These are phyloP conservation scores for Dendrolimus punctatus DNA, from an alignment of 1,140 invertebrate species.

Conservation along the genomic window DNA sequence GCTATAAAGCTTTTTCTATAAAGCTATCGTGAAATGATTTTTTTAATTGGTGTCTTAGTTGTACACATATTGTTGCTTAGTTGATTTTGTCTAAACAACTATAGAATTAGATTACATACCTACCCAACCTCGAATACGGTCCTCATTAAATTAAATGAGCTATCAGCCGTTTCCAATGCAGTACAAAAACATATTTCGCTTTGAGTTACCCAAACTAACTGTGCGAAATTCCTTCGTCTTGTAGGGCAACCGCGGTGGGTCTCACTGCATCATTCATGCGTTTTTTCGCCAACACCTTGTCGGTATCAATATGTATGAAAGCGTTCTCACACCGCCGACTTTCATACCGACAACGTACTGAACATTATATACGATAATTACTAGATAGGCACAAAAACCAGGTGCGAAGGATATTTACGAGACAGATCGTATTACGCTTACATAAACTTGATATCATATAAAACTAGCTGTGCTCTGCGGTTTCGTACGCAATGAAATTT, in stretches of 20 bases:
- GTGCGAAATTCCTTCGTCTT: constrained; percentile 60
- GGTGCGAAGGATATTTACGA: too few species aligned
- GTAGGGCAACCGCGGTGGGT: constrained; percentile 50
- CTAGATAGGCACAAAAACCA: too few species aligned
- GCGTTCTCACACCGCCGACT: constrained; percentile 32
- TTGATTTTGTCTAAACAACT: too few species aligned
- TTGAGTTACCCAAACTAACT: constrained; percentile 36
- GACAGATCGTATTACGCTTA: too few species aligned
- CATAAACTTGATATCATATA: too few species aligned
- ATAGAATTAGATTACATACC: too few species aligned
- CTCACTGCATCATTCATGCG: constrained; percentile 66
- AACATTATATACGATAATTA: background rate
- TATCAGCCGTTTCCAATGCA: constrained; percentile 49
- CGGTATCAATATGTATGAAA: constrained; percentile 56
- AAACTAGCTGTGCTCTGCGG: too few species aligned
- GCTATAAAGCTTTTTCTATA: too few species aligned
- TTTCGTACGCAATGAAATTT: too few species aligned
- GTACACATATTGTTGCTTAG: too few species aligned
- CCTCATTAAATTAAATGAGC: constrained; percentile 60
- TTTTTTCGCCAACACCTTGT: constrained; percentile 62
- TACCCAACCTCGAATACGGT: constrained; percentile 14
- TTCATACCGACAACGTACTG: constrained; percentile 6
- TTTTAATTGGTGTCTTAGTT: too few species aligned
- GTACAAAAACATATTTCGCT: constrained; percentile 43
- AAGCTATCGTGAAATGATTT: too few species aligned